Base-by-base conservation (phyloP, 37 sponge, comb jelly and placozoan genomes). In the Spongia lamella region DNA sequence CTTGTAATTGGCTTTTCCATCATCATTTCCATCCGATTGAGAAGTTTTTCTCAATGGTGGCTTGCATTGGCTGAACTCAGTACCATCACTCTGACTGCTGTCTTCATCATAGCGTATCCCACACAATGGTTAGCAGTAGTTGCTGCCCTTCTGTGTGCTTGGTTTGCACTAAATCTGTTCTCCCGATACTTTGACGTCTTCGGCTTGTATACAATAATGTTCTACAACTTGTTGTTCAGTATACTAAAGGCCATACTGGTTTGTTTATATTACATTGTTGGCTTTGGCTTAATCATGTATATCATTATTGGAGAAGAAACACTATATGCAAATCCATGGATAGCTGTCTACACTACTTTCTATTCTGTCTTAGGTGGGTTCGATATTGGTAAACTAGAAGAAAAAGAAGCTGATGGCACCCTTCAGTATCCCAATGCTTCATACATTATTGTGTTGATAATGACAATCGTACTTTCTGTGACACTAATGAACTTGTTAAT, bases 191-290 rank as follows among this genome's bases (percentile, higher is more conserved):
- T 83, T 67, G 88, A 84, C 22, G 15, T 87, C 1, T 84, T 94
- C 76, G 96, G 94, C 17, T 70, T 89, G 35, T 95, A 95, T 64
- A 76, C 89, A 32, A 78, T 84, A 30, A 95, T 95, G 96, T 80
- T 95, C 47, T 30, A 89, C 19, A 67, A 81, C 16, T 82, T 95
- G 31, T 81, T 91, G 4, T 64, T 77, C 15, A 84, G 86, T 16
- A 71, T 84, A 3, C 43, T 94, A 43, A 63, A 72, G 26, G 92
- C 87, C 43, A 77, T 72, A 38, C 66, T 81, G n/a, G 55, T 92
- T 40, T 75, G 70, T 33, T 57, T 89, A 15, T 53, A 60, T 0
- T 79, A 88, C 68, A 55, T 92, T n/a, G 26, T 82, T 60, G 90
- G 93, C 40, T 95, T 92, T 70, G 83, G 82, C 34, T 39, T 86